Conservation (phyloP, 1,140 invertebrate genomes). For the Leptinotarsa lineolata region DNA sequence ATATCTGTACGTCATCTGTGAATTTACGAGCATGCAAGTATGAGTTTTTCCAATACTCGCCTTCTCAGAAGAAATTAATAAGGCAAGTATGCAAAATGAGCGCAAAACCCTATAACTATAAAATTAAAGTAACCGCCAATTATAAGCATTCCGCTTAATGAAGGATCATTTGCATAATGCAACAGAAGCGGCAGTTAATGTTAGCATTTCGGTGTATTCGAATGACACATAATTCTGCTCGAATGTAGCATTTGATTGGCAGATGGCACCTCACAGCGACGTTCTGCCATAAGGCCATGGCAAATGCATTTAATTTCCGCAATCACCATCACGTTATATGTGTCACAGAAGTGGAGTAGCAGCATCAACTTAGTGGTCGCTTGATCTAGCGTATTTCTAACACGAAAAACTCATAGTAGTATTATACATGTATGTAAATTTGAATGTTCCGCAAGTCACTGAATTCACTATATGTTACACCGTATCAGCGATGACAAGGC, state of each 20-base stretch:
- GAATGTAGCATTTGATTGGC: not conserved
- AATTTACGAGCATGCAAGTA: not conserved
- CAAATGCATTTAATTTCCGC: constrained; percentile 3
- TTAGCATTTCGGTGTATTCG: not conserved
- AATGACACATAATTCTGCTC: not conserved
- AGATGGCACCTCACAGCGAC: not conserved
- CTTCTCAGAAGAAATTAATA: not conserved
- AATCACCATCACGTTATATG: not conserved
- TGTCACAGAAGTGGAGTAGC: not conserved
- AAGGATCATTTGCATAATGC: constrained; percentile 3
- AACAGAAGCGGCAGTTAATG: constrained; percentile 2
- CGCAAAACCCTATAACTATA: not conserved
- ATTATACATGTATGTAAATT: too few species aligned
- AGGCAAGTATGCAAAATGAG: not conserved
- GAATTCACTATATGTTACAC: too few species aligned
- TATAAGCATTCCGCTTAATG: constrained; percentile 1
- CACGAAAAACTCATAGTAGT: too few species aligned
- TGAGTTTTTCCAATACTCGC: not conserved
- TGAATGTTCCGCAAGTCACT: too few species aligned
- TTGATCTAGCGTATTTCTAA: not conserved
- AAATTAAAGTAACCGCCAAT: constrained; percentile 8
- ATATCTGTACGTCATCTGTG: constrained; percentile 2
- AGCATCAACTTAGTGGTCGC: not conserved
- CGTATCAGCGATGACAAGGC: too few species aligned
- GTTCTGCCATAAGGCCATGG: not conserved